Evolutionary conservation across 2,888 invertebrate species (phyloP), one percentile per base, ranked within the genome.

Genomic region (Cerastis rubricosa): DNA sequence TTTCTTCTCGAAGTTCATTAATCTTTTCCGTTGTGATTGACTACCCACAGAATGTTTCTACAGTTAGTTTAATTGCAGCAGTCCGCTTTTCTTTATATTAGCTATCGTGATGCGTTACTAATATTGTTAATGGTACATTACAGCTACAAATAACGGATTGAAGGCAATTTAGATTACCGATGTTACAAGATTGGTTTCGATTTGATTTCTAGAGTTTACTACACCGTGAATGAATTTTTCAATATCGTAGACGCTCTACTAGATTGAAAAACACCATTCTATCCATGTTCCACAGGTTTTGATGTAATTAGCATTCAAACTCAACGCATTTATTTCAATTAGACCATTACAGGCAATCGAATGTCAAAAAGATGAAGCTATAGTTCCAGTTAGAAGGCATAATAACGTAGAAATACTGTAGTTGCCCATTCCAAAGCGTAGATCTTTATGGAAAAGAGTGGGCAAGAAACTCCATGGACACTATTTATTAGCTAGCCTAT

Each of bases 11-110:
- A 85, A 85, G 85, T 85, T 84, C 83, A 76, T 85, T 82, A 61
- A 74, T 85, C 79, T 82, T 73, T 67, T 68, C 61, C 54, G 59
- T 74, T 72, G 80, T 67, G 71, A 78, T 71, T 64, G 86, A 80
- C 72, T 82, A 64, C 19, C 29, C 74, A 70, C 43, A 76, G 65
- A 85, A 74, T 47, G 61, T 51, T 35, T 72, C 43, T 65, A 83
- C 85, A 66, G 85, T 86, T 85, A 78, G 0, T 78, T 83, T 83
- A 85, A 85, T 85, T 85, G 83, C 29, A 67, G 43, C 68, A 80
- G 35, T 64, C 11, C 25, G 43, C 45, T 83, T 82, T 85, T 75
- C 66, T 77, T 77, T 68, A 66, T 71, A 71, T 80, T 68, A 74
- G 54, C 5, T n/a, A 64, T 74, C 72, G 71, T 80, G 76, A 74